A percentile compares a stretch with the other conserved stretches of the same genome.
phyloP scores from a whole-genome alignment of 2,113 vertebrate genomes.

The Megatriorchis doriae region DNA sequence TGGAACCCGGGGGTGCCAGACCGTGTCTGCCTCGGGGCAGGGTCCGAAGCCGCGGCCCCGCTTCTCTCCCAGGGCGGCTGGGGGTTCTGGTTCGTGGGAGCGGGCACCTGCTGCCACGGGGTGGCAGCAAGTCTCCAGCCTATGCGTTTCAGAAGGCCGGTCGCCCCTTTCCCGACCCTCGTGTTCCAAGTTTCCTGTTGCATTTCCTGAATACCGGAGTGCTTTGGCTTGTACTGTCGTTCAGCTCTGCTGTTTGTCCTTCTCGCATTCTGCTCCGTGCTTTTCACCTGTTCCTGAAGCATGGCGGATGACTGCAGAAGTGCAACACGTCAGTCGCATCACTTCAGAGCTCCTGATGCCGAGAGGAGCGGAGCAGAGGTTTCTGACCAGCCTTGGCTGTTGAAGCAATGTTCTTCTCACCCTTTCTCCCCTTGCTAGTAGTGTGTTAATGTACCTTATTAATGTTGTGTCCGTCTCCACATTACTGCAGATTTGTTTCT shows the following conservation, averaged over 20 bases:
- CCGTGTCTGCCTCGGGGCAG: accelerated
- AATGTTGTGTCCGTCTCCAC: background rate
- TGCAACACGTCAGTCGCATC: background rate
- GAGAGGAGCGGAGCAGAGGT: background rate
- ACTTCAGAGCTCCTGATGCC: background rate
- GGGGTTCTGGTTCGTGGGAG: accelerated
- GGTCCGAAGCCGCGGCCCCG: too few species aligned
- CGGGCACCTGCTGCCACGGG: background rate
- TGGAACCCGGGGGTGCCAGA: background rate
- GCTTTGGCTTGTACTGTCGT: accelerated
- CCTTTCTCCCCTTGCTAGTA: background rate
- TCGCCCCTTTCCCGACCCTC: accelerated
- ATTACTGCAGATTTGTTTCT: background rate
- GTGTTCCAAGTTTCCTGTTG: accelerated
- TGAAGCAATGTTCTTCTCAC: background rate
- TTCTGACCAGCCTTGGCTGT: background rate
- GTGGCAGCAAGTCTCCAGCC: background rate
- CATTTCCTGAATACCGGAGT: accelerated
- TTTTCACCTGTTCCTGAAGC: background rate
- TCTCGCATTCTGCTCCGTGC: background rate
- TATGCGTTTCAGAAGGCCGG: accelerated
- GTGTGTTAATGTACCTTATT: background rate
- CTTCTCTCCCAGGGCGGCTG: accelerated
- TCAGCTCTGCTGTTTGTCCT: background rate
- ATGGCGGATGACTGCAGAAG: background rate